Evolutionary conservation across 1,140 invertebrate genomes (phyloP).

Genomic region (Drosophila ercepeae): DNA sequence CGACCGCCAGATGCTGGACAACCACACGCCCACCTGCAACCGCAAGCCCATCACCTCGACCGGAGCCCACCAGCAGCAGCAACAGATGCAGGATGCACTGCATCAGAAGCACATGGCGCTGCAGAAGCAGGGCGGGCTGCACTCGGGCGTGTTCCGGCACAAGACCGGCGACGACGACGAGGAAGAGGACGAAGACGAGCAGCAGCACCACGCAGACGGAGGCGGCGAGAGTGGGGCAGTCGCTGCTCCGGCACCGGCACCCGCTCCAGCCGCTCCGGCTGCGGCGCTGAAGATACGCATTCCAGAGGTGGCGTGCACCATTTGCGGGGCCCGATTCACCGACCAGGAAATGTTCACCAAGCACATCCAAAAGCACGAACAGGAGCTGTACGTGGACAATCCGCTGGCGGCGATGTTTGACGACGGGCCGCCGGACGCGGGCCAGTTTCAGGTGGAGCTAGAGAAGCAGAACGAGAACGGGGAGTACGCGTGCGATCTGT

Average conservation of each 20-base stretch:
- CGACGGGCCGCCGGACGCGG: conserved; percentile 75
- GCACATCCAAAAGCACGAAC: conserved; percentile 80
- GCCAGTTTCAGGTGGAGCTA: conserved; percentile 78
- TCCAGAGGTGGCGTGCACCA: conserved; percentile 79
- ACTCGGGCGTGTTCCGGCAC: conserved; percentile 58
- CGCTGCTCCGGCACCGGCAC: not conserved
- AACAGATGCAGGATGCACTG: conserved; percentile 2
- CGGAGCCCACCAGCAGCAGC: conserved; percentile 60
- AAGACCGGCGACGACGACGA: conserved; percentile 81
- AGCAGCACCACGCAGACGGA: conserved; percentile 15
- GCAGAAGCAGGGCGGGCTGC: conserved; percentile 22
- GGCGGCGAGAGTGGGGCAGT: not conserved
- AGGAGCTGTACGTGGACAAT: conserved; percentile 80
- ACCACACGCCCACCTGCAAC: conserved; percentile 80
- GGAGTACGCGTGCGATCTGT: conserved; percentile 82
- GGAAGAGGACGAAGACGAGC: conserved; percentile 63
- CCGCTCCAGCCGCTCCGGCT: not conserved
- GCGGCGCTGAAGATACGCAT: conserved; percentile 64
- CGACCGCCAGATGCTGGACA: conserved; percentile 79
- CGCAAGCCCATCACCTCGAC: conserved; percentile 76
- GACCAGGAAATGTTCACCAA: conserved; percentile 81
- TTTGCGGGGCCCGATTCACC: conserved; percentile 74
- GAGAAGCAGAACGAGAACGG: conserved; percentile 81
- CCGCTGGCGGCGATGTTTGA: conserved; percentile 83
- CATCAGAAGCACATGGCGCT: conserved; percentile 18